Base-by-base conservation (phyloP, 2,888 invertebrate genomes). In the Leucozona laternaria region DNA sequence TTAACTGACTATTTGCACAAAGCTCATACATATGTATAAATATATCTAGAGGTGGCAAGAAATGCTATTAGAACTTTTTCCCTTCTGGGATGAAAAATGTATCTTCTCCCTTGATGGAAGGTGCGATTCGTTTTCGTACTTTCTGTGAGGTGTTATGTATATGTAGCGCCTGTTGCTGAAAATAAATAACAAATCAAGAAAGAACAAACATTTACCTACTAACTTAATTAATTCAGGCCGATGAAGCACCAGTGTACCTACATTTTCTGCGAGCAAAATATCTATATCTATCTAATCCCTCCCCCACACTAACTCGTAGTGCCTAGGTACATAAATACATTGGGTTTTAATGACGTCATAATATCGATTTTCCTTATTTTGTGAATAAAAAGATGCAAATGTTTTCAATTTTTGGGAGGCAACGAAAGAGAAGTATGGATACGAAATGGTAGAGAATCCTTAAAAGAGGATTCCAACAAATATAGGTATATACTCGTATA, bases 281-380 rank as follows among this genome's bases (percentile, higher is more conserved):
- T 48, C 4, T 20, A 17, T 17, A 7, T 25, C 25, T 57, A 57
- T 28, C 20, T 31, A 20, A n/a, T 17, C 28, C 20, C 28, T 17
- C 28, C 20, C 20, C 31, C 4, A 7, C 4, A 3, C 31, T 15
- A 1, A 31, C n/a, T n/a, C n/a, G 15, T 6, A 5, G 4, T 13
- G 20, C n/a, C n/a, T 28, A 48, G 22, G n/a, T 50, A n/a, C n/a
- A 8, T 31, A 50, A 37, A 68, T 50, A 50, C 68, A 20, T 17
- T 62, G 11, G n/a, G n/a, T 45, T 62, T 31, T 3, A 40, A 62
- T 79, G 72, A 72, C 64, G 72, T 79, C 62, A 45, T 57, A 25
- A 31, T 79, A 79, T 79, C 20, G 79, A 79, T 79, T 79, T 79
- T 62, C 25, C 62, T 25, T 72, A 57, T 53, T 71, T 78, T 53